Evolutionary conservation across 2,888 invertebrate genomes (phyloP).

Genomic region (Xestia c-nigrum): DNA sequence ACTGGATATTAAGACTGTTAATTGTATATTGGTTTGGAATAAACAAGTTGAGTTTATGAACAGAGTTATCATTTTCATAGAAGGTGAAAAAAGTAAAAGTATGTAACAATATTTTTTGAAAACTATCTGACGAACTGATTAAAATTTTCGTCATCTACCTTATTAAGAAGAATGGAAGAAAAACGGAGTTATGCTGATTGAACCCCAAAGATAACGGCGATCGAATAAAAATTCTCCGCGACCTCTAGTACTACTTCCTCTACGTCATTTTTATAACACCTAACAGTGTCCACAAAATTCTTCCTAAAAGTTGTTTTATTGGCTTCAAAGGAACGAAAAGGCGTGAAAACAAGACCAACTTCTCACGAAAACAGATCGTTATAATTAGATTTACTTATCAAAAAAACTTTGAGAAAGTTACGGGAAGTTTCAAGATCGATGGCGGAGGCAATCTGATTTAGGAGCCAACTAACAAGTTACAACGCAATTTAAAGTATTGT

Average conservation of each 20-base stretch:
- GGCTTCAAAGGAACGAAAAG: conserved; percentile 16
- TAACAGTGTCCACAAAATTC: neutral
- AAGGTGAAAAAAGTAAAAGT: no score
- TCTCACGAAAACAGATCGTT: conserved; percentile 46
- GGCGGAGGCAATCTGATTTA: conserved; percentile 46
- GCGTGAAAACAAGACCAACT: conserved; percentile 31
- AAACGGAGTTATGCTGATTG: no score
- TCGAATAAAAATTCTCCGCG: no score
- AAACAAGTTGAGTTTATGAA: no score
- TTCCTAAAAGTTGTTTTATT: conserved; percentile 3
- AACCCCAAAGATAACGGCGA: no score
- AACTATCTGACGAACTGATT: no score
- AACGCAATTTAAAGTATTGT: conserved; percentile 40
- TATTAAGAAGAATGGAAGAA: no score
- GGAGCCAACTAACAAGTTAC: conserved; percentile 35
- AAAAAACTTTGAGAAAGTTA: conserved; percentile 45
- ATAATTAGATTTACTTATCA: conserved; percentile 60
- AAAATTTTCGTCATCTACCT: no score
- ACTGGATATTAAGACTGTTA: no score
- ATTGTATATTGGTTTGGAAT: no score
- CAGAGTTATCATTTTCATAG: no score
- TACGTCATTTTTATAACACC: neutral
- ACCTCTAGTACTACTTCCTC: neutral
- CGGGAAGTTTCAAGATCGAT: conserved; percentile 52
- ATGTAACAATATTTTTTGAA: no score